Evolutionary conservation across 1,140 invertebrate species (phyloP).

Genomic region (Probaryconus sp.): DNA sequence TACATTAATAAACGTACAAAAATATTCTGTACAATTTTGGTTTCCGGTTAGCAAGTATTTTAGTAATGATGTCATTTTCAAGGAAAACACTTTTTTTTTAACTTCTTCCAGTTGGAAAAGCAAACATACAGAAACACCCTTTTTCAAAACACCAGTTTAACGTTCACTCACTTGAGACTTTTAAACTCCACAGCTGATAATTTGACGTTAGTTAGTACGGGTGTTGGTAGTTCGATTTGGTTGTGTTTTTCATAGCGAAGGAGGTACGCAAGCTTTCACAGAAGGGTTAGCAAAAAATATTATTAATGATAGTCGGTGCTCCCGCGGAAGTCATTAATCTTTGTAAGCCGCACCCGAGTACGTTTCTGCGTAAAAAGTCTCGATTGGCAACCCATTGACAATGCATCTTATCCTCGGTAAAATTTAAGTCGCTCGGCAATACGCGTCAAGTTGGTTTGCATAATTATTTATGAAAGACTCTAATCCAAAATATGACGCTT

Average conservation of each 20-base stretch:
- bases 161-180: conserved; percentile 21
- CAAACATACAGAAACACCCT: conserved; percentile 17
- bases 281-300: conserved; percentile 50
- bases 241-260: conserved; percentile 40
- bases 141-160: background rate
- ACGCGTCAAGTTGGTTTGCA: no score
- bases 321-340: conserved; percentile 51
- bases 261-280: conserved; percentile 40
- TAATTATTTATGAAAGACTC: no score
- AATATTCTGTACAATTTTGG: no score
- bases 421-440: no score
- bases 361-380: conserved; percentile 47
- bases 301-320: conserved; percentile 47
- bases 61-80: no score
- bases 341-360: conserved; percentile 40
- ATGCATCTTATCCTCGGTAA: conserved; percentile 15
- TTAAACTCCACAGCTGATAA: conserved; percentile 19
- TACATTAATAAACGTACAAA: no score
- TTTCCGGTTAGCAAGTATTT: no score
- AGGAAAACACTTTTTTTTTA: no score
- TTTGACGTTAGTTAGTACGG: conserved; percentile 28
- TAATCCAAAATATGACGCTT: no score
- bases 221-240: conserved; percentile 45
- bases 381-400: conserved; percentile 51
- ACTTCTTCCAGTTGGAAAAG: no score